These are phyloP conservation scores for Promerops cafer DNA, from an alignment of 2,113 vertebrate species.

Conservation along the genomic window DNA sequence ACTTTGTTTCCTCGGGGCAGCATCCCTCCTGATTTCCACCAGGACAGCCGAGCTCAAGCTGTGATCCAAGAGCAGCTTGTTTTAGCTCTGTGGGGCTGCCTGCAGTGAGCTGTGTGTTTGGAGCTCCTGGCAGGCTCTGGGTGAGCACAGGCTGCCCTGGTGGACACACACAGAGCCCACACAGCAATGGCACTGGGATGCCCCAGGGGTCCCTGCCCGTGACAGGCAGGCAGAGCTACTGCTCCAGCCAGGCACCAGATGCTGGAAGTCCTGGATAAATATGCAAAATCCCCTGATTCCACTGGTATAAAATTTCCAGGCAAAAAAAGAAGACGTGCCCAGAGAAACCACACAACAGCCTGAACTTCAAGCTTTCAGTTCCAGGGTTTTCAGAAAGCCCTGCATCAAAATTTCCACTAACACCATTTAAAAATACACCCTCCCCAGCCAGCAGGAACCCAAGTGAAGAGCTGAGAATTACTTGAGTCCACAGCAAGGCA, in stretches of 20 bases:
- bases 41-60: background rate
- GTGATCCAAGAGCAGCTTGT: rapidly evolving
- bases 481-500: background rate
- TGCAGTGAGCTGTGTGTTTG: background rate
- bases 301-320: conserved; percentile 26
- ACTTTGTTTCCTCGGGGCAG: too few relatives aligned
- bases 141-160: rapidly evolving
- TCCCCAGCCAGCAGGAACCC: background rate
- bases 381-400: conserved; percentile 38
- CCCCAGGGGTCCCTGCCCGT: rapidly evolving
- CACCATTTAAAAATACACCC: background rate
- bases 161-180: background rate
- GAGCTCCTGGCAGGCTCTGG: background rate
- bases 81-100: background rate
- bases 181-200: rapidly evolving
- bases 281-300: conserved; percentile 9
- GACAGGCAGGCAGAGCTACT: background rate
- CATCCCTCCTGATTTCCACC: background rate
- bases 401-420: conserved; percentile 40
- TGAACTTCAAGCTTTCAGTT: background rate
- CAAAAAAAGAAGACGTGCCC: background rate
- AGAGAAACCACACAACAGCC: background rate
- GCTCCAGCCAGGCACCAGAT: conserved; percentile 5
- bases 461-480: background rate
- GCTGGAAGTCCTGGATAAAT: conserved; percentile 33